These are phyloP conservation scores for Spea multiplicata DNA, from an alignment of 2,113 vertebrate genomes.

Conservation along the genomic window DNA sequence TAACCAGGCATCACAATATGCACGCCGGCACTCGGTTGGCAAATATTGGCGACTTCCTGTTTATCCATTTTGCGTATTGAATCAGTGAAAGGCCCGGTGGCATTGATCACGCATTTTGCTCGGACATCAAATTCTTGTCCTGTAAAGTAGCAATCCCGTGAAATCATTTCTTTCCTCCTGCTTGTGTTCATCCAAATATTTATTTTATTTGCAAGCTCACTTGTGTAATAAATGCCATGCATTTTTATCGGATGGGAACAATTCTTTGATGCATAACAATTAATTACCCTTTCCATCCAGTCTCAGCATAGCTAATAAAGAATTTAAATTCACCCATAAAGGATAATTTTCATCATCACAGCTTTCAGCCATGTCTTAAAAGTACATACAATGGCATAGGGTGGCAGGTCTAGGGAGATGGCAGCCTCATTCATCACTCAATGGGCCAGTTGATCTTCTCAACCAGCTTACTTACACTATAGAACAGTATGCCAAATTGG, in stretches of 20 bases:
- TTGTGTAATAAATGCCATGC: not conserved
- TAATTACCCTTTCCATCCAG: not conserved
- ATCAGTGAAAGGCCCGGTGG: constrained; percentile 92
- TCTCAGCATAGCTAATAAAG: not conserved
- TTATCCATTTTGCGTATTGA: constrained; percentile 88
- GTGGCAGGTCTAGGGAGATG: no score
- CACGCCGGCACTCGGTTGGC: constrained; percentile 83
- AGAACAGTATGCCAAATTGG: no score
- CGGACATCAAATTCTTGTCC: constrained; percentile 96
- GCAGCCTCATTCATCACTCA: no score
- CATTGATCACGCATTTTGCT: constrained; percentile 99
- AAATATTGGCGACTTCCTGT: constrained; percentile 78
- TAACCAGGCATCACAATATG: constrained; percentile 87
- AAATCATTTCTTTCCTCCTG: no score
- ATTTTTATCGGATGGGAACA: not conserved
- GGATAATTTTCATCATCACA: no score
- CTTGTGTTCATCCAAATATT: not conserved
- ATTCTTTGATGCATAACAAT: not conserved
- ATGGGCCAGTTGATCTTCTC: no score
- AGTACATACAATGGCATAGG: no score
- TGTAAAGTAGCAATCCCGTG: constrained; percentile 62
- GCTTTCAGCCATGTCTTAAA: no score
- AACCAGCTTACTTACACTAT: no score
- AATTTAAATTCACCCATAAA: no score
- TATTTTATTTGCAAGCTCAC: not conserved